A percentile compares a stretch with the other conserved stretches of the same genome.
Conservation (phyloP, 2,888 invertebrate genomes). For the Marronus borbonicus region DNA sequence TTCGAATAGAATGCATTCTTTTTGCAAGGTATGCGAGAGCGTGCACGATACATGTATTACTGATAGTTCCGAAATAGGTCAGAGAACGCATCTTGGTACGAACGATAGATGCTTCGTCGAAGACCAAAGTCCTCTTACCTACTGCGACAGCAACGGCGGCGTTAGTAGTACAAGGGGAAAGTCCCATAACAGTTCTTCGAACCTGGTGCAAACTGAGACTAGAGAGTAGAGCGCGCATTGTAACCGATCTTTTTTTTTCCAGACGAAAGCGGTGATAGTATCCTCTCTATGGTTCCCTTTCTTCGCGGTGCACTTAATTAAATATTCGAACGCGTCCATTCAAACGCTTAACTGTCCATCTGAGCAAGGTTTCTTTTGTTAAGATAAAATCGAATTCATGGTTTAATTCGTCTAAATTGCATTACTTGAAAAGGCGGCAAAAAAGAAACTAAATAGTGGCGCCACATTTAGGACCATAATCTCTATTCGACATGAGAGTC, state of each 20-base stretch:
- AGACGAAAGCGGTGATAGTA: slow-evolving; percentile 37
- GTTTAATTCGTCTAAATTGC: slow-evolving; percentile 23
- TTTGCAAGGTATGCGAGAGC: slow-evolving; percentile 8
- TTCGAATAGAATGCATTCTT: slow-evolving; percentile 28
- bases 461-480: background rate
- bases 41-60: slow-evolving; percentile 21
- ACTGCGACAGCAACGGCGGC: background rate
- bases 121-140: background rate
- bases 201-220: slow-evolving; percentile 32
- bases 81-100: slow-evolving; percentile 17
- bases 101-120: background rate
- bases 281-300: slow-evolving; percentile 28
- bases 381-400: slow-evolving; percentile 21
- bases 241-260: slow-evolving; percentile 13
- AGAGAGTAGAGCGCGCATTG: slow-evolving; percentile 36
- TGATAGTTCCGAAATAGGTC: slow-evolving; percentile 12
- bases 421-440: background rate
- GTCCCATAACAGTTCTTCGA: slow-evolving; percentile 41
- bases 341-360: background rate
- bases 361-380: slow-evolving; percentile 14
- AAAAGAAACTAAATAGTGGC: slow-evolving; percentile 8
- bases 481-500: too few relatives aligned
- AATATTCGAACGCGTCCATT: slow-evolving; percentile 22
- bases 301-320: slow-evolving; percentile 20
- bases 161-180: slow-evolving; percentile 38